Evolutionary conservation across 2,888 invertebrate genomes (phyloP).

Genomic region (Drosophila ezoana): DNA sequence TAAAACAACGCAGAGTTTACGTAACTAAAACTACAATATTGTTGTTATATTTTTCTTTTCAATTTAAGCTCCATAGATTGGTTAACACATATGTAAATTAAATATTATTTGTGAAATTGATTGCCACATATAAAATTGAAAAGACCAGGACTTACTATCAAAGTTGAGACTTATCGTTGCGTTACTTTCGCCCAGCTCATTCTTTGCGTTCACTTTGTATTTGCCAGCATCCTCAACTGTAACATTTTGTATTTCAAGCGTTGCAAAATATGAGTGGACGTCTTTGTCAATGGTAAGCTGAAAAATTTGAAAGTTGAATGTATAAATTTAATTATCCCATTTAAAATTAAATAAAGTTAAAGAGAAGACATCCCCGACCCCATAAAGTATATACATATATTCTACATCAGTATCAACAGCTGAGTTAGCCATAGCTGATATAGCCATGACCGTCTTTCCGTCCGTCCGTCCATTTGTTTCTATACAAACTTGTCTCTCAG

Average conservation of each 20-base stretch:
- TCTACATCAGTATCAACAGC: too few species aligned
- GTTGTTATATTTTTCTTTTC: background rate
- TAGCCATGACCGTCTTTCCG: too few species aligned
- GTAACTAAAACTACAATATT: background rate
- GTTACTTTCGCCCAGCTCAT: slow-evolving; percentile 98
- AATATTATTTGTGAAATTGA: background rate
- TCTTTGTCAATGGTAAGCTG: slow-evolving; percentile 95
- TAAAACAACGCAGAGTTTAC: background rate
- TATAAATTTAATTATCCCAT: too few species aligned
- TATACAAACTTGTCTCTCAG: too few species aligned
- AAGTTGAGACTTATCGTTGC: slow-evolving; percentile 98
- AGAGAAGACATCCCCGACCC: too few species aligned
- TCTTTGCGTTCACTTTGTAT: slow-evolving; percentile 98
- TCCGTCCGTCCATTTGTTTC: too few species aligned
- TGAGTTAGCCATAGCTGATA: too few species aligned
- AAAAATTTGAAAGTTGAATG: background rate
- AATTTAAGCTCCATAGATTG: background rate
- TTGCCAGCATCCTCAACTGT: slow-evolving; percentile 99
- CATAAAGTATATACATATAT: too few species aligned
- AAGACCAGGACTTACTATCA: slow-evolving; percentile 94
- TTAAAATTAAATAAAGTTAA: too few species aligned
- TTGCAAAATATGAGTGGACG: slow-evolving; percentile 96
- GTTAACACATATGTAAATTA: background rate
- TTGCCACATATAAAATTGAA: background rate
- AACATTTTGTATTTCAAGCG: slow-evolving; percentile 96